Percentiles rank a stretch among this genome's conserved stretches.
phyloP scores from a whole-genome alignment of 2,888 invertebrate genomes.

The Schizotus pectinicornis region DNA sequence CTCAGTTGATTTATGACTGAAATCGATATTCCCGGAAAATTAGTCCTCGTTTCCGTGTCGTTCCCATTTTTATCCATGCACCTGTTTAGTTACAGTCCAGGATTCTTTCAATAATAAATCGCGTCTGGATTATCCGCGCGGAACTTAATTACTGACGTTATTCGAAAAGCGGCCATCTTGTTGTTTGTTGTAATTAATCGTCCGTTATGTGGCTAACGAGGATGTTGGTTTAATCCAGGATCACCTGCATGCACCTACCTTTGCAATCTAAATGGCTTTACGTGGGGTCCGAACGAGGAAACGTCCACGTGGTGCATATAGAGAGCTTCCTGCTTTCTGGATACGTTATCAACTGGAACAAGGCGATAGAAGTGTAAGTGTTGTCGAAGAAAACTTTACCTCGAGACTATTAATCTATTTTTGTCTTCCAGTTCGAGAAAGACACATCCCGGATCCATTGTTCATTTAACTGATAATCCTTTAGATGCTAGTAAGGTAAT shows the following conservation, averaged over 20 bases:
- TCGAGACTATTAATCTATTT: constrained; percentile 9
- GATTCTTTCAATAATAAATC: too few relatives aligned
- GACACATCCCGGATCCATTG: constrained; percentile 95
- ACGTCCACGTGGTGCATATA: constrained; percentile 96
- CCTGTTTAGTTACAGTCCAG: too few relatives aligned
- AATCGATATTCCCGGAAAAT: too few relatives aligned
- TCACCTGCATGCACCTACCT: constrained; percentile 93
- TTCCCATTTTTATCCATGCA: too few relatives aligned
- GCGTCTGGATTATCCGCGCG: too few relatives aligned
- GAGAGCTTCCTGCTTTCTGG: constrained; percentile 96
- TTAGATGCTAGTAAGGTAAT: constrained; percentile 92
- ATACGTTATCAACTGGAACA: constrained; percentile 99
- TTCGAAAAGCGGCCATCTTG: too few relatives aligned
- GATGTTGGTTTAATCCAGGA: constrained; percentile 63
- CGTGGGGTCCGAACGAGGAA: constrained; percentile 97
- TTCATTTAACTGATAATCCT: constrained; percentile 96
- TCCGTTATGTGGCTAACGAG: neutral
- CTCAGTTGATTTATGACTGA: too few relatives aligned
- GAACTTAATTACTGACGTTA: too few relatives aligned
- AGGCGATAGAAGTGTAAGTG: constrained; percentile 99
- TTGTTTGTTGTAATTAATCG: too few relatives aligned
- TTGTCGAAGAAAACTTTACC: neutral
- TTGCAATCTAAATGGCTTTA: constrained; percentile 98
- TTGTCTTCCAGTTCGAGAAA: constrained; percentile 75
- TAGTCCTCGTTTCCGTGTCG: too few relatives aligned